These are phyloP conservation scores for Pinna nobilis DNA, from an alignment of 1,140 invertebrate species.

Conservation along the genomic window DNA sequence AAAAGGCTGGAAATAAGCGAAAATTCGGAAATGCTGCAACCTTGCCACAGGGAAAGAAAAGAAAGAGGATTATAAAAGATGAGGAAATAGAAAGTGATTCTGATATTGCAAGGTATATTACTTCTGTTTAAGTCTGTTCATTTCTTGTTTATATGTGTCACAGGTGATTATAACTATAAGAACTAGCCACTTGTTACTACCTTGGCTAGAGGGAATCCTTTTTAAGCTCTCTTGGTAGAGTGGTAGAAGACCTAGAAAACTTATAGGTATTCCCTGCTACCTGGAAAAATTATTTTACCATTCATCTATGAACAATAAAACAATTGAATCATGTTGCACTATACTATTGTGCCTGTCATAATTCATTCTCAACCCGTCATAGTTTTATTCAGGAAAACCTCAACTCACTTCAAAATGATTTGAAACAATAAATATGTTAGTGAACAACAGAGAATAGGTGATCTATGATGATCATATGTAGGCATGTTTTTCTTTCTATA, in stretches of 20 bases:
- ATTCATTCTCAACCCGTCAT: no score
- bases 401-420: no score
- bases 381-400: no score
- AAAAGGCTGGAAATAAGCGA: neutral
- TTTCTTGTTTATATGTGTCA: neutral
- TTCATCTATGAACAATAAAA: no score
- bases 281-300: no score
- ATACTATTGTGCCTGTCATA: no score
- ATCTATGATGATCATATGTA: no score
- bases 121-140: neutral
- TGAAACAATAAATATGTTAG: no score
- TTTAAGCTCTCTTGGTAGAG: no score
- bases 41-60: constrained; percentile 1
- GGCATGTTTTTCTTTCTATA: no score
- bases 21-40: neutral
- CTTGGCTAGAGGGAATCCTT: neutral
- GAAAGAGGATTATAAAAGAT: constrained; percentile 27
- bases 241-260: neutral
- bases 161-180: neutral
- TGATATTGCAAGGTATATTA: constrained; percentile 35
- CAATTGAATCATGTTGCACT: no score
- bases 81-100: constrained; percentile 57
- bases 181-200: neutral
- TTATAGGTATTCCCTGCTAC: neutral
- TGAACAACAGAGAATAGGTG: no score